Evolutionary conservation across 1,140 invertebrate genomes (phyloP).

Genomic region (Arion vulgaris): DNA sequence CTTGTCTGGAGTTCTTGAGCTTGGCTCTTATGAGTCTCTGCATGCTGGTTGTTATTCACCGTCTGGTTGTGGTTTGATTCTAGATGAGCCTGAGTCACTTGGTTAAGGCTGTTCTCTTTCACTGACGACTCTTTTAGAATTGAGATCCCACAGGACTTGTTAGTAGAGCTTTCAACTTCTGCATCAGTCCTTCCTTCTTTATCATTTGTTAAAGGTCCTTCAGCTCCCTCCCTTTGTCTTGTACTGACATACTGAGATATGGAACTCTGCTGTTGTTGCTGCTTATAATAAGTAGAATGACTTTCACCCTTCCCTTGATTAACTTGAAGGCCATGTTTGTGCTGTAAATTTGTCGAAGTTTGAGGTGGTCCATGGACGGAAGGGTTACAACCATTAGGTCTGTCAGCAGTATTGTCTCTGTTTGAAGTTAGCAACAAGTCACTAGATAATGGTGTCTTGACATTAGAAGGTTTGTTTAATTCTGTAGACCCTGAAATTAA

Average conservation of each 20-base stretch:
- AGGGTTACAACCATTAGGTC: neutral
- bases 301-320: neutral
- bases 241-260: neutral
- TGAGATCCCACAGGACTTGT: neutral
- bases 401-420: no score
- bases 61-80: no score
- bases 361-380: neutral
- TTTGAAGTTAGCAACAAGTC: no score
- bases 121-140: neutral
- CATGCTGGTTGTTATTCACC: no score
- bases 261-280: slow-evolving; percentile 2
- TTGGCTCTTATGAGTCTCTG: no score
- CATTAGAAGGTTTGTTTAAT: no score
- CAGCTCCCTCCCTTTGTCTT: neutral
- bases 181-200: neutral
- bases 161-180: neutral
- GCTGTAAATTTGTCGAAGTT: neutral
- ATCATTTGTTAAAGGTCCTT: neutral
- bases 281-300: neutral
- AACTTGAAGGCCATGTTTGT: neutral
- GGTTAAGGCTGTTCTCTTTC: slow-evolving; percentile 4
- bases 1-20: no score
- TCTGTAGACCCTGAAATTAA: no score
- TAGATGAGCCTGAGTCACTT: no score
- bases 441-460: no score